Base-by-base conservation (phyloP, 2,113 vertebrate genomes). In the Oncorhynchus masou region DNA sequence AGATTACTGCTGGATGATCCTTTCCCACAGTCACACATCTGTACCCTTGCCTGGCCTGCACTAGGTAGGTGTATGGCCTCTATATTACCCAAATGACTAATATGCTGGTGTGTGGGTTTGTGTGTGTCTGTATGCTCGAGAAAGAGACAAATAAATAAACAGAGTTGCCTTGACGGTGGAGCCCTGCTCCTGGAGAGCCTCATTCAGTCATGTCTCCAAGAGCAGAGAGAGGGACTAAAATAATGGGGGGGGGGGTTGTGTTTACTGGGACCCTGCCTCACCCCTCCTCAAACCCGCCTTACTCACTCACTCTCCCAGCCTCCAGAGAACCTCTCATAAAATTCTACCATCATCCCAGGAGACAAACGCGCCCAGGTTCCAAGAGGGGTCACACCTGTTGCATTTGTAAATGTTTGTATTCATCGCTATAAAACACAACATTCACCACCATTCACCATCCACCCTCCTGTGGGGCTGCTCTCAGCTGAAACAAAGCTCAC, bases 211-310 rank as follows among this genome's bases (percentile, higher is more conserved):
- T 84, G 74, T 76, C 84, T 88, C 90, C 85, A 83, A 88, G 74
- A 82, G 84, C 16, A 54, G 80, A 87, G 81, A 69, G 59, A 68
- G 57, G 76, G 76, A 34, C 66, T 75, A 78, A 85, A 90, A 91
- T 88, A 92, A 92, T 91, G 86, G 83, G 74, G 83, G 84, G 88
- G 91, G 83, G 84, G 88, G 91, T 91, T 93, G 89, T 93, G 74
- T 84, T 57, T 16, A 54, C 51, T 54, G 15, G 73, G 70, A 59
- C 11, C 75, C 75, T 79, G 71, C 60, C 20, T 49, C 60, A 68
- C 62, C 73, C 74, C 80, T 59, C 74, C 74, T 48, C 54, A 74
- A 64, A 84, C 31, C 76, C 71, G 75, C 29, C 73, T 71, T 70
- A 78, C 77, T 19, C 34, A 81, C 65, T 19, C 34, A 81, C 65